Base-by-base conservation (phyloP, 1,140 invertebrate genomes). In the Berghia stephanieae region DNA sequence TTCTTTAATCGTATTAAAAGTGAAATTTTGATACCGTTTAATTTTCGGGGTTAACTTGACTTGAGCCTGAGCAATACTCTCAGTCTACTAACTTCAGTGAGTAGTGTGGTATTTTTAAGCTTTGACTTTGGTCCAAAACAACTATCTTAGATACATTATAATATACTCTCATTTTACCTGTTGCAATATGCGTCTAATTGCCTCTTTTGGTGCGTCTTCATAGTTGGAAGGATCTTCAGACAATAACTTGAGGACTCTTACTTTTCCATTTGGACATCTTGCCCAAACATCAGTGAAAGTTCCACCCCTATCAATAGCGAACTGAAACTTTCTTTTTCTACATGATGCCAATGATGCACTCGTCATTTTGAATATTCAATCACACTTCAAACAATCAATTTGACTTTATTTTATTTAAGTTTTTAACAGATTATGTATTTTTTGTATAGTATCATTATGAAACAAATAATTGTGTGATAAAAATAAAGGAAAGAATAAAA, bases 251-350 rank as follows among this genome's bases (percentile, higher is more conserved):
- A 97, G 92, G 0, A 97, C 95, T 68, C 92, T 89, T 68, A 96
- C 92, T 87, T 94, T 94, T 2, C 95, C 95, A 86, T 92, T 90
- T 0, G 98, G 97, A 90, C 96, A 97, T 82, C 92, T 92, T 42
- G 95, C 95, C 90, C 95, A 96, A 24, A 98, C 93, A 89, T 99
- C 97, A 0, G 98, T 99, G 85, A 99, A 99, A 0, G 98, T 99
- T 34, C 98, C 98, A 3, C 98, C 98, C 46, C 98, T 92, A 90
- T 99, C 98, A 85, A 99, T 98, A 1, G 97, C 96, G 91, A 99
- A 99, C 83, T 94, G 93, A 89, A 97, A 98, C 89, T 79, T 83
- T 31, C 70, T 60, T 36, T 0, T 21, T 3, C n/a, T n/a, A n/a
- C n/a, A n/a, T n/a, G n/a, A n/a, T n/a, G n/a, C n/a, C n/a, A n/a